These are phyloP conservation scores for Protophormia terraenovae DNA, from an alignment of 2,888 invertebrate species.

Conservation along the genomic window DNA sequence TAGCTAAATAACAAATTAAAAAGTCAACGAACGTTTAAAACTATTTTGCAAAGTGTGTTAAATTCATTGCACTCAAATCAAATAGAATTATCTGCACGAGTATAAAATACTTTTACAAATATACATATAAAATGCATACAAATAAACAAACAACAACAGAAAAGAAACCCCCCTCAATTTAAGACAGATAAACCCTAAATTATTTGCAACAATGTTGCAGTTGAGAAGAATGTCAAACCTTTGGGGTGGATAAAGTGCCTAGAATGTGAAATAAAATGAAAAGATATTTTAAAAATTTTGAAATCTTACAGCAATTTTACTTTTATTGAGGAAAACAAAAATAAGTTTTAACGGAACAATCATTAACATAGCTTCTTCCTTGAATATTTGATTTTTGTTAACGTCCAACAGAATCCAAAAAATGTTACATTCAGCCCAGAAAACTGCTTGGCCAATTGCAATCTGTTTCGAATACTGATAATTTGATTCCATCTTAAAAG, in stretches of 20 bases:
- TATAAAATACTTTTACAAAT: background rate
- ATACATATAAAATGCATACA: background rate
- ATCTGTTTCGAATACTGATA: too few relatives aligned
- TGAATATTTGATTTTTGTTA: too few relatives aligned
- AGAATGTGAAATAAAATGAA: too few relatives aligned
- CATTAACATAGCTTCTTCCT: too few relatives aligned
- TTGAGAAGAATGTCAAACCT: background rate
- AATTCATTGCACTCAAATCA: conserved; percentile 41
- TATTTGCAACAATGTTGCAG: conserved; percentile 20
- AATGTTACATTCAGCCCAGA: too few relatives aligned
- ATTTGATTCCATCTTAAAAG: too few relatives aligned
- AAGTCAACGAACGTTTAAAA: conserved; percentile 54
- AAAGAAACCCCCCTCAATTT: conserved; percentile 4
- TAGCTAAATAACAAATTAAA: background rate
- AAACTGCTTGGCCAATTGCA: too few relatives aligned
- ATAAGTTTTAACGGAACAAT: too few relatives aligned
- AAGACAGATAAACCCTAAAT: background rate
- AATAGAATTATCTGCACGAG: conserved; percentile 20
- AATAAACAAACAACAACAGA: background rate
- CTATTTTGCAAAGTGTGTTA: conserved; percentile 45
- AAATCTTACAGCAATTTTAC: too few relatives aligned
- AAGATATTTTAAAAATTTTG: too few relatives aligned
- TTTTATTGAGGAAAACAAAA: too few relatives aligned
- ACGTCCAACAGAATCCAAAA: too few relatives aligned
- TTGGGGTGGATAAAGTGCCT: background rate